A percentile compares a stretch with the other conserved stretches of the same genome.
Evolutionary conservation across 2,888 invertebrate genomes (phyloP).

Genomic region (Caenorhabditis afra): DNA sequence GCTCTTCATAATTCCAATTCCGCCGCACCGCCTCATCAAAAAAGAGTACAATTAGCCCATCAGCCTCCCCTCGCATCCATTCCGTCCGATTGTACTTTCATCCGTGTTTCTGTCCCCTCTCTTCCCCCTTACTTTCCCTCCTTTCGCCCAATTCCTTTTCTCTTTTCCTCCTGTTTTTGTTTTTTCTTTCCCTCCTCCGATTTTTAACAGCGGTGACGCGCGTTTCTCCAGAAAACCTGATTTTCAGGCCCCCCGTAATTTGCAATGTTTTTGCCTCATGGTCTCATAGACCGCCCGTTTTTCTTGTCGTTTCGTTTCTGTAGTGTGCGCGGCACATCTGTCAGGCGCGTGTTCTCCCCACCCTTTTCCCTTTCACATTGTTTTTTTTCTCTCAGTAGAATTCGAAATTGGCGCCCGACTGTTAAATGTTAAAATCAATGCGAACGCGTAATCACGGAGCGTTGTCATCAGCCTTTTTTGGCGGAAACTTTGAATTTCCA

Average conservation of each 20-base stretch:
- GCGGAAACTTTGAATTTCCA: no score
- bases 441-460: no score
- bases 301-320: conserved; percentile 7
- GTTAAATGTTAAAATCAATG: no score
- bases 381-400: no score
- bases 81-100: conserved; percentile 31
- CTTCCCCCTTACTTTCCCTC: conserved; percentile 36
- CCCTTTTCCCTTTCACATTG: no score
- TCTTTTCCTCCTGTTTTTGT: conserved; percentile 14
- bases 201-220: conserved; percentile 19
- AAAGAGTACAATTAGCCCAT: conserved; percentile 19
- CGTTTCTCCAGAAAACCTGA: conserved; percentile 44
- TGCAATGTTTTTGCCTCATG: conserved; percentile 7
- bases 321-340: neutral
- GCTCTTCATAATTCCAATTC: neutral
- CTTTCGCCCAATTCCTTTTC: conserved; percentile 17
- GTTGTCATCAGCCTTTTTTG: no score
- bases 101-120: conserved; percentile 35
- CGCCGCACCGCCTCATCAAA: conserved; percentile 8
- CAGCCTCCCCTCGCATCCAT: conserved; percentile 6
- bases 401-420: no score
- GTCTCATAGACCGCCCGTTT: neutral
- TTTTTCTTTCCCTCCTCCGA: conserved; percentile 15
- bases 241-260: conserved; percentile 24
- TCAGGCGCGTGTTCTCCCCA: neutral